Evolutionary conservation across 1,140 invertebrate genomes (phyloP).

Genomic region (Sminthurides bifidus): DNA sequence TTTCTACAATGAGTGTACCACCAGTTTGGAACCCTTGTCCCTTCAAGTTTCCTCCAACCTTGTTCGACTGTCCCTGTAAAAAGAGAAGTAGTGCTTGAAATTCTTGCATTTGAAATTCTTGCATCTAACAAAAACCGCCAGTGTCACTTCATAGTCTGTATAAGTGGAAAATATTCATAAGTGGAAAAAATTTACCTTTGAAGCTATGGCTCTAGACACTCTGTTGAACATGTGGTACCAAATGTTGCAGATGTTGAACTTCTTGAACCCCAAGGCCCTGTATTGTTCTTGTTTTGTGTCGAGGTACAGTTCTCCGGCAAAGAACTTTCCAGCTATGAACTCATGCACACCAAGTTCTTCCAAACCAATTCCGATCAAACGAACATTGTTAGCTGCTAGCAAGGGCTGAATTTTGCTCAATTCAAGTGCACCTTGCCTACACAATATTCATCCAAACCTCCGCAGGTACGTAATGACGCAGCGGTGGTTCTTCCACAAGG

Average conservation of each 20-base stretch:
- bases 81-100: not conserved
- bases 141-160: not conserved
- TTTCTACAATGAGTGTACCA: conserved; percentile 46
- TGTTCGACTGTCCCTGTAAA: conserved; percentile 25
- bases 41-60: conserved; percentile 43
- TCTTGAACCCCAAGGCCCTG: conserved; percentile 46
- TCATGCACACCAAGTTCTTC: conserved; percentile 50
- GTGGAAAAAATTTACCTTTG: conserved; percentile 38
- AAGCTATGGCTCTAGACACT: conserved; percentile 43
- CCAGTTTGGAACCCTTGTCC: conserved; percentile 54
- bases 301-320: conserved; percentile 49
- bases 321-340: conserved; percentile 50
- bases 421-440: conserved; percentile 50
- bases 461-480: conserved; percentile 51
- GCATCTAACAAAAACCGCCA: not conserved
- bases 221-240: conserved; percentile 46
- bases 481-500: conserved; percentile 37
- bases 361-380: conserved; percentile 49
- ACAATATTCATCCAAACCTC: conserved; percentile 54
- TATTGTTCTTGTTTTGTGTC: conserved; percentile 48
- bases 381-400: conserved; percentile 46
- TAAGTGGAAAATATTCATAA: not conserved
- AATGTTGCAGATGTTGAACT: conserved; percentile 44
- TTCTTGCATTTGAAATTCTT: not conserved
- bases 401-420: conserved; percentile 46